Percentiles rank a stretch among this genome's conserved stretches.
These are phyloP conservation scores for Myocastor coypus DNA, from an alignment of 2,113 vertebrate genomes.

Conservation along the genomic window DNA sequence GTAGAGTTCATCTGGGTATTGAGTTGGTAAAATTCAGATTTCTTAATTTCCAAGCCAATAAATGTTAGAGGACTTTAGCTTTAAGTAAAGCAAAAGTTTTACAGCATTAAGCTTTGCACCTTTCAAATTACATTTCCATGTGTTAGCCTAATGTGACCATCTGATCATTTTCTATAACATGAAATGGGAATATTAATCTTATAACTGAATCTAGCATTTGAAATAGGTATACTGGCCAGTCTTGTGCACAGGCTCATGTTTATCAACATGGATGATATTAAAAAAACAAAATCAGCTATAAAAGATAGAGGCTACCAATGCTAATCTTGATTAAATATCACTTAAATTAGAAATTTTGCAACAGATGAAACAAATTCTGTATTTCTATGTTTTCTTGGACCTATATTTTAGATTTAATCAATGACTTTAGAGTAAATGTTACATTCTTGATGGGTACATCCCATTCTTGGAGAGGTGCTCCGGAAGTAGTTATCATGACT, in stretches of 20 bases:
- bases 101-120: background rate
- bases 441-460: background rate
- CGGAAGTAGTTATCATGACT: background rate
- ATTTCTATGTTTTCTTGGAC: background rate
- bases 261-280: background rate
- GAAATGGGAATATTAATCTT: background rate
- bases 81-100: background rate
- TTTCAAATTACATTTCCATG: slow-evolving; percentile 32
- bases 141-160: background rate
- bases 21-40: background rate
- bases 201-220: slow-evolving; percentile 22
- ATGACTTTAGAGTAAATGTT: background rate
- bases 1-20: slow-evolving; percentile 10
- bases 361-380: background rate
- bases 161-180: slow-evolving; percentile 13
- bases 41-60: background rate
- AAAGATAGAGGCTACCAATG: background rate
- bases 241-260: background rate
- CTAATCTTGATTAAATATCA: background rate
- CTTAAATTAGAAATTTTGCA: slow-evolving; percentile 30
- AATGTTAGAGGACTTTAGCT: slow-evolving; percentile 23
- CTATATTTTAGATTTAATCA: background rate
- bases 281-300: background rate
- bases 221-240: slow-evolving; percentile 33
- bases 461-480: background rate